Evolutionary conservation across 1,140 invertebrate species (phyloP), one percentile per base, ranked within the genome.

Genomic region (Nilaparvata lugens): DNA sequence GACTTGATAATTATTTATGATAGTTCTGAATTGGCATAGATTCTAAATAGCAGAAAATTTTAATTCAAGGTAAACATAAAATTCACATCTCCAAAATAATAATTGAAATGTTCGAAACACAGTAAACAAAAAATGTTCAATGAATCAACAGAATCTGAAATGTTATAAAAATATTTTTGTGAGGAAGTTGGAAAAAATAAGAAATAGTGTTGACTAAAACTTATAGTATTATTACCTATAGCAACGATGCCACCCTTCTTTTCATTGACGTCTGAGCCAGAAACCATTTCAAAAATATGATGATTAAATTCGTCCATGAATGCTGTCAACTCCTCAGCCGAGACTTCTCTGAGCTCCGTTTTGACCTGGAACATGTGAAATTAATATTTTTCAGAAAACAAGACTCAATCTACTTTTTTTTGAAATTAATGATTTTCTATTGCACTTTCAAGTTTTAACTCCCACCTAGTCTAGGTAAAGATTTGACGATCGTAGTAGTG

Each of bases 231-330:
- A 75, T 76, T 74, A 93, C 90, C 87, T 71, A 97, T 97, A 19
- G 95, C 94, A 21, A 97, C 74, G 62, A 97, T 93, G 52, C 92
- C 95, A 51, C 94, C 95, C 74, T 97, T 97, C 69, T 93, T 95
- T 71, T 97, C 94, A 76, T 93, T 92, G 16, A 90, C 83, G 74
- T 97, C 94, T 24, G 85, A 84, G 63, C 89, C 90, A 4, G 90
- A 93, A 1, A 97, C 91, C 93, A 97, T 94, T 72, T 95, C 90
- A 74, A 93, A 93, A 62, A 97, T 96, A 67, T 95, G 89, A 73
- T 94, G 89, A 72, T 96, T 95, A 69, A 97, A 95, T 60, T 95
- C 90, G 72, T 97, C 94, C 73, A 97, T 86, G 71, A 97, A 97
- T 24, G 82, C 76, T 18, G 86, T 88, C 56, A 95, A 82, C 69